phyloP scores from a whole-genome alignment of 2,113 vertebrate genomes.

The Apus apus region DNA sequence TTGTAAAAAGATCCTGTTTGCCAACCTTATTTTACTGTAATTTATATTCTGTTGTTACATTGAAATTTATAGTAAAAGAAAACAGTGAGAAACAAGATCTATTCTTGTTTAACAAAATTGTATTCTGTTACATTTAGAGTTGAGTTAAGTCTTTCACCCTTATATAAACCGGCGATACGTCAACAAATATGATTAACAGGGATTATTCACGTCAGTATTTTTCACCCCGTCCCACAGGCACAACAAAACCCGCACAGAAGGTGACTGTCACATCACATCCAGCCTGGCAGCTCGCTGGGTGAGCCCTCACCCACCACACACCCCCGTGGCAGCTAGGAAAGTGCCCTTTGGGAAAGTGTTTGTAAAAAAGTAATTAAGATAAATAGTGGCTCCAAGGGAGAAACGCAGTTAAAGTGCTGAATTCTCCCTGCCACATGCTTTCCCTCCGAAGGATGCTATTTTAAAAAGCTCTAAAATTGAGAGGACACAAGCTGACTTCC shows the following conservation, averaged over 20 bases:
- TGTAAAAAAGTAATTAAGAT: not conserved
- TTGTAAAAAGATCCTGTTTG: conserved; percentile 49
- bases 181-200: not conserved
- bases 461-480: conserved; percentile 56
- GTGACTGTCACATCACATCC: conserved; percentile 1
- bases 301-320: not conserved
- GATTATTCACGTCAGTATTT: not conserved
- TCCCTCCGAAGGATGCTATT: conserved; percentile 11
- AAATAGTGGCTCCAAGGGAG: conserved; percentile 2
- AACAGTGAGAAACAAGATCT: conserved; percentile 43
- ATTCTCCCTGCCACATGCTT: not conserved
- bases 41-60: conserved; percentile 64
- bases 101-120: conserved; percentile 26
- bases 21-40: conserved; percentile 47
- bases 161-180: not conserved
- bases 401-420: not conserved
- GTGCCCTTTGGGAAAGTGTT: not conserved
- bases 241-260: conserved; percentile 3
- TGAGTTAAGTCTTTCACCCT: not conserved
- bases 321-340: not conserved
- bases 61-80: conserved; percentile 43
- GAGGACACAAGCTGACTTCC: conserved; percentile 72
- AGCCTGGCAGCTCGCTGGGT: not conserved
- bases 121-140: not conserved
- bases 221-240: not conserved